Conservation (phyloP, 2,888 invertebrate species). For the Epicampocera succincta region DNA sequence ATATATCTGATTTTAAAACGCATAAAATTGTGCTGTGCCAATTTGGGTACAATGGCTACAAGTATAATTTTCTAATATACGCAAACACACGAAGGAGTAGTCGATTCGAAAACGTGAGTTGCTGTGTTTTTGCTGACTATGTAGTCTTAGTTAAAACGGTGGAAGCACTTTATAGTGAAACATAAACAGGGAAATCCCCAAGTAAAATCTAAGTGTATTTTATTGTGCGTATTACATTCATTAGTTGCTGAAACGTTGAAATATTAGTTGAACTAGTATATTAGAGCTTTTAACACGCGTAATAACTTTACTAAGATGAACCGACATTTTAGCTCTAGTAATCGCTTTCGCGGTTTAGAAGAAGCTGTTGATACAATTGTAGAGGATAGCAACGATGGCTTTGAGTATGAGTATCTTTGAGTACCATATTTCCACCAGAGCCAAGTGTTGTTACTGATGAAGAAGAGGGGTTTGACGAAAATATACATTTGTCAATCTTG, state of each 20-base stretch:
- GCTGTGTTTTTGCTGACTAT: no score
- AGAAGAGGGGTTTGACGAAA: slow-evolving; percentile 34
- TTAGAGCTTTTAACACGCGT: slow-evolving; percentile 7
- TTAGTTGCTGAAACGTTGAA: not conserved
- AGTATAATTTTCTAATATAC: no score
- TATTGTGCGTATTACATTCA: not conserved
- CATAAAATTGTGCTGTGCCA: no score
- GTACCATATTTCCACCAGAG: slow-evolving; percentile 11
- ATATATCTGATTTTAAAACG: no score
- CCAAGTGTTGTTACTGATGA: slow-evolving; percentile 37
- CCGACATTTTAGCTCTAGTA: no score
- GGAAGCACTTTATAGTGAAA: not conserved
- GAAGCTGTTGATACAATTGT: no score
- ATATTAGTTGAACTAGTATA: not conserved
- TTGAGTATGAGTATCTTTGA: slow-evolving; percentile 9
- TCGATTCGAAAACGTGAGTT: no score
- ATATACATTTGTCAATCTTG: slow-evolving; percentile 14
- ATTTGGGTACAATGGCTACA: no score
- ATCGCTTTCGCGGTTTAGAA: no score
- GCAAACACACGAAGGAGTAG: no score
- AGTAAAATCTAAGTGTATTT: not conserved
- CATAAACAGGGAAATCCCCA: slow-evolving; percentile 2
- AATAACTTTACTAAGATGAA: no score
- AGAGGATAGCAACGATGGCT: not conserved
- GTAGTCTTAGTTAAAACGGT: not conserved